Percentiles rank a stretch among this genome's conserved stretches.
Evolutionary conservation across 2,888 invertebrate genomes (phyloP).

Genomic region (Galeruca laticollis): DNA sequence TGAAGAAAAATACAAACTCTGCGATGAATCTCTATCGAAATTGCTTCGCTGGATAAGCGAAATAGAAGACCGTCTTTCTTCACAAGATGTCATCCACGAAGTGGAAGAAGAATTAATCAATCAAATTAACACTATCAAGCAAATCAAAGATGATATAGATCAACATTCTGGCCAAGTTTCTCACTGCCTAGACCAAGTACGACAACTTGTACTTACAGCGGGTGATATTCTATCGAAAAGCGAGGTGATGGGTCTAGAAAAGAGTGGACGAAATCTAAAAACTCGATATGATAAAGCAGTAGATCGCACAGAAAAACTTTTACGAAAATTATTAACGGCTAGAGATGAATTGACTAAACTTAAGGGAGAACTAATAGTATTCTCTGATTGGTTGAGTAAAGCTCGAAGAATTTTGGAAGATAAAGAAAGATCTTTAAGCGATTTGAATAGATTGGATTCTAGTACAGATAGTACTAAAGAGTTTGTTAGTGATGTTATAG

Average conservation of each 20-base stretch:
- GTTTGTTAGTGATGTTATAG: constrained; percentile 93
- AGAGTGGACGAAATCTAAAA: constrained; percentile 86
- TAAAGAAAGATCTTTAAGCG: constrained; percentile 85
- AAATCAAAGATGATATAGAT: constrained; percentile 91
- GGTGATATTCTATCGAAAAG: constrained; percentile 93
- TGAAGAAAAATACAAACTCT: constrained; percentile 92
- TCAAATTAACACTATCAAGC: constrained; percentile 91
- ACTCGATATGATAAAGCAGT: constrained; percentile 85
- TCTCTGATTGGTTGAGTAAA: constrained; percentile 86
- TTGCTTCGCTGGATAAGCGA: constrained; percentile 89
- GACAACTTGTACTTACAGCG: constrained; percentile 89
- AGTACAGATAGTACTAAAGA: constrained; percentile 87
- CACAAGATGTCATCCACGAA: constrained; percentile 88
- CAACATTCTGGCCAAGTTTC: constrained; percentile 86
- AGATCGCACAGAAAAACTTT: constrained; percentile 83
- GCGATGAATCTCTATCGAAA: constrained; percentile 87
- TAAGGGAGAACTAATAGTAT: constrained; percentile 83
- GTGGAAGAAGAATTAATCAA: constrained; percentile 87
- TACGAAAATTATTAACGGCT: constrained; percentile 81
- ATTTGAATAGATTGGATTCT: constrained; percentile 77
- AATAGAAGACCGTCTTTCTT: constrained; percentile 85
- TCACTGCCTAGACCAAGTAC: constrained; percentile 89
- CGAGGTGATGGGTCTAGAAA: constrained; percentile 88
- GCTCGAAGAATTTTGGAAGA: constrained; percentile 86
- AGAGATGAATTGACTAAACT: constrained; percentile 91